Conservation (phyloP, 2,888 invertebrate species). For the Cephus rjabovi region DNA sequence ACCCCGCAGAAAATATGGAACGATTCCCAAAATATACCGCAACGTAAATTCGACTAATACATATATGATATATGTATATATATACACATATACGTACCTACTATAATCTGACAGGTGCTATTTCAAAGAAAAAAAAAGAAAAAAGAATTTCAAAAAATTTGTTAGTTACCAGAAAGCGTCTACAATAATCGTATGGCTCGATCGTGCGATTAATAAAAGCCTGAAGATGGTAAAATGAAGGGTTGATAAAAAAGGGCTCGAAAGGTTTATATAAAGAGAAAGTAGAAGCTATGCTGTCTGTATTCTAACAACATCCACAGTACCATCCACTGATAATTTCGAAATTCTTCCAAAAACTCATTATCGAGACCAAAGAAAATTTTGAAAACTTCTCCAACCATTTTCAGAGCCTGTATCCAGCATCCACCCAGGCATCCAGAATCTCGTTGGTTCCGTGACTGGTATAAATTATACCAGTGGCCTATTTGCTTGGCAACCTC, state of each 20-base stretch:
- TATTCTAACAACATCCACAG: not conserved
- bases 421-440: not conserved
- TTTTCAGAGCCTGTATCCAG: not conserved
- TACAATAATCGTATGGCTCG: no score
- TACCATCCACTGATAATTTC: not conserved
- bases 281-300: not conserved
- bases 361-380: not conserved
- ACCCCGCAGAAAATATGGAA: not conserved
- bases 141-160: not conserved
- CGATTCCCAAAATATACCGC: not conserved
- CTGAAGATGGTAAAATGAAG: no score
- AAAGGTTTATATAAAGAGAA: not conserved
- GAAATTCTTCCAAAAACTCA: not conserved
- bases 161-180: not conserved
- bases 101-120: not conserved
- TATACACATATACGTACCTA: not conserved
- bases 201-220: not conserved
- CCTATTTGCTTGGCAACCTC: slow-evolving; percentile 57
- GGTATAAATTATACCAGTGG: slow-evolving; percentile 61
- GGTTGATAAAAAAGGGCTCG: no score
- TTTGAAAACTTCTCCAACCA: not conserved
- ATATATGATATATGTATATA: no score
- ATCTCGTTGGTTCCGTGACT: slow-evolving; percentile 41
- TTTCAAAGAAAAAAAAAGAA: not conserved
- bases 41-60: not conserved